phyloP scores from a whole-genome alignment of 2,888 invertebrate genomes.

The Pandemis cinnamomeana region DNA sequence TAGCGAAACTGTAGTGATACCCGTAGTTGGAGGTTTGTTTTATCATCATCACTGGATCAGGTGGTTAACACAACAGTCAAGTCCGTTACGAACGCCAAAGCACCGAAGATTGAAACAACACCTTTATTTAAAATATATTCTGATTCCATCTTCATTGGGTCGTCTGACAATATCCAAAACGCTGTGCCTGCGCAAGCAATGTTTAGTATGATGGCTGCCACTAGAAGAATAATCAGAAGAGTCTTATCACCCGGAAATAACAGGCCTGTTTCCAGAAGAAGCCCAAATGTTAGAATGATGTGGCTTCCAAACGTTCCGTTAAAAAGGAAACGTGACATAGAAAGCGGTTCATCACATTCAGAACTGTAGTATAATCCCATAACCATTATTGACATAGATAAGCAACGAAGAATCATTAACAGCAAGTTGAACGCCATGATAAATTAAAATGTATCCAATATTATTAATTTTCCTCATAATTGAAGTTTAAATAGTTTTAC shows the following conservation, averaged over 20 bases:
- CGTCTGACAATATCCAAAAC: constrained; percentile 48
- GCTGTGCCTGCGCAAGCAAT: constrained; percentile 49
- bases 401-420: constrained; percentile 61
- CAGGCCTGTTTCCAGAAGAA: constrained; percentile 62
- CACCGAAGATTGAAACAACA: constrained; percentile 51
- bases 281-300: constrained; percentile 56
- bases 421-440: constrained; percentile 55
- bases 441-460: constrained; percentile 17
- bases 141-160: constrained; percentile 27
- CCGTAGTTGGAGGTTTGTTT: background rate
- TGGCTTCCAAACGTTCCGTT: constrained; percentile 62
- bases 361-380: constrained; percentile 58
- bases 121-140: constrained; percentile 53
- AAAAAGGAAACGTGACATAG: constrained; percentile 55
- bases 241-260: constrained; percentile 49
- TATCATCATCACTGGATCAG: background rate
- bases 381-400: constrained; percentile 53
- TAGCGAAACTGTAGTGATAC: background rate
- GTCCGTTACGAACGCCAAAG: constrained; percentile 54
- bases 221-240: constrained; percentile 53
- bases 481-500: background rate
- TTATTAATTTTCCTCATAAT: background rate
- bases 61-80: constrained; percentile 45
- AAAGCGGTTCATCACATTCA: constrained; percentile 51
- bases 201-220: constrained; percentile 52